These are phyloP conservation scores for Drosophila neonasuta DNA, from an alignment of 2,888 invertebrate species.

Conservation along the genomic window DNA sequence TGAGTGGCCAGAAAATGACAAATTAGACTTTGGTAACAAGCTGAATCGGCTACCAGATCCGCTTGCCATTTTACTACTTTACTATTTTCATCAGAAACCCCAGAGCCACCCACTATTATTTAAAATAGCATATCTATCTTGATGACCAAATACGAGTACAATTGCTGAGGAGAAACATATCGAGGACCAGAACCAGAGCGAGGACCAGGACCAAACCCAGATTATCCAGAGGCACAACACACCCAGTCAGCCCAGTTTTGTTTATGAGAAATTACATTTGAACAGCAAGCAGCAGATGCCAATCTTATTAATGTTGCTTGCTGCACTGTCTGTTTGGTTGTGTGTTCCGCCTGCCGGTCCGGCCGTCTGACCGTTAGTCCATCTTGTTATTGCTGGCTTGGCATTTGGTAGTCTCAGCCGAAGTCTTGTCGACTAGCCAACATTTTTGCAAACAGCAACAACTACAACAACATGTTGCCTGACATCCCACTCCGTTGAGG, in stretches of 20 bases:
- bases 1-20: constrained; percentile 17
- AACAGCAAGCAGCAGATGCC: constrained; percentile 73
- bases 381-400: constrained; percentile 19
- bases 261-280: constrained; percentile 77
- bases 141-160: constrained; percentile 53
- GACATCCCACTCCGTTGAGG: constrained; percentile 55
- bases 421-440: constrained; percentile 74
- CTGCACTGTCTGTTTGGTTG: constrained; percentile 18
- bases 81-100: neutral
- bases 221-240: constrained; percentile 48
- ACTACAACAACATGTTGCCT: constrained; percentile 38
- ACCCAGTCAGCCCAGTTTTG: constrained; percentile 72
- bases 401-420: constrained; percentile 58
- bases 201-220: constrained; percentile 7
- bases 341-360: constrained; percentile 1
- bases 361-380: constrained; percentile 21
- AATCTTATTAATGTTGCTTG: constrained; percentile 75
- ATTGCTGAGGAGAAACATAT: constrained; percentile 28
- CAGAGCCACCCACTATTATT: constrained; percentile 48
- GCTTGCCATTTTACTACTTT: constrained; percentile 28
- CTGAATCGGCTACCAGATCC: constrained; percentile 55
- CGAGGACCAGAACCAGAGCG: constrained; percentile 6
- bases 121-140: constrained; percentile 55
- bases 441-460: constrained; percentile 71
- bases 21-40: constrained; percentile 44